Evolutionary conservation across 2,113 vertebrate genomes (phyloP).

Genomic region (Cephalopterus ornatus): DNA sequence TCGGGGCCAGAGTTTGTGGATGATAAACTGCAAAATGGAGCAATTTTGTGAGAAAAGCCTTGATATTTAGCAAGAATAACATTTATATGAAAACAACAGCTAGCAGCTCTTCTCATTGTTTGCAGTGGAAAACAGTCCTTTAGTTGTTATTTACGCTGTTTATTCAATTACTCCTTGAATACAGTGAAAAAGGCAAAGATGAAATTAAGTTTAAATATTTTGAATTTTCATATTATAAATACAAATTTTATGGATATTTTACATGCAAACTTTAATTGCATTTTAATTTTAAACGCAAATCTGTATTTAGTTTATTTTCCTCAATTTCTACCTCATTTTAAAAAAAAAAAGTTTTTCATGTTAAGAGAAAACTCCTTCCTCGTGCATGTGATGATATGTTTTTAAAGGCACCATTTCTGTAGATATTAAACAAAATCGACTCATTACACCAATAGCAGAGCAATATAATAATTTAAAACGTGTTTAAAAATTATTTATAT

Average conservation of each 20-base stretch:
- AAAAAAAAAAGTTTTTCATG: background rate
- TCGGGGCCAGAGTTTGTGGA: background rate
- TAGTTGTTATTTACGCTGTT: background rate
- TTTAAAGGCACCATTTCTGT: background rate
- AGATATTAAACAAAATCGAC: background rate
- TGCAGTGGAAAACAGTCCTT: background rate
- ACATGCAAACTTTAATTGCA: background rate
- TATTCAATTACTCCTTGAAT: background rate
- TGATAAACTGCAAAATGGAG: background rate
- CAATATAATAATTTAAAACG: background rate
- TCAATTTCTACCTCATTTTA: background rate
- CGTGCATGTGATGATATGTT: background rate
- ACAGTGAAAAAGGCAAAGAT: background rate
- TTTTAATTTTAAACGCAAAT: background rate
- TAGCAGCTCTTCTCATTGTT: background rate
- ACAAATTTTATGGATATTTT: background rate
- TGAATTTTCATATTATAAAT: background rate
- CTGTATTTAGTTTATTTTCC: background rate
- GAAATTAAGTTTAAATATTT: background rate
- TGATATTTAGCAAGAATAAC: background rate
- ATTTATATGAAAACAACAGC: background rate
- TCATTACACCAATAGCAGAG: background rate
- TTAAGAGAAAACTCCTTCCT: background rate
- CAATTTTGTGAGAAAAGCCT: background rate
- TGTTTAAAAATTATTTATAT: background rate